phyloP scores from a whole-genome alignment of 2,113 vertebrate species.

The Piaya cayana region DNA sequence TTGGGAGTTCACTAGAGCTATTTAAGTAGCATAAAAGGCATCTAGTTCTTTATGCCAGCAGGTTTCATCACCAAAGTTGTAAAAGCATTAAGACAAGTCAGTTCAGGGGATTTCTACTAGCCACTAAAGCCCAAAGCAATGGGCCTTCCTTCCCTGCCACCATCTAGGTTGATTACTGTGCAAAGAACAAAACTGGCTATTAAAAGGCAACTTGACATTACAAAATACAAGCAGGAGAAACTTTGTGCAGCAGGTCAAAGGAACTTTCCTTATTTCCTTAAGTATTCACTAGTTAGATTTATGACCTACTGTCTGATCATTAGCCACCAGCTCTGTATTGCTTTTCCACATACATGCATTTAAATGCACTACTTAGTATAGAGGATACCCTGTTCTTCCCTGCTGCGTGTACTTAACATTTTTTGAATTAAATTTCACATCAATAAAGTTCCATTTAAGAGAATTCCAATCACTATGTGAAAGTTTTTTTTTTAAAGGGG shows the following conservation, averaged over 20 bases:
- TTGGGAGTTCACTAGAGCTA: neutral
- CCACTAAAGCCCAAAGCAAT: neutral
- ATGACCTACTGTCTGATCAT: slow-evolving; percentile 45
- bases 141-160: neutral
- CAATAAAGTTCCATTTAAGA: neutral
- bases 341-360: slow-evolving; percentile 44
- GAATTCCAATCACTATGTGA: neutral
- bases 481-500: neutral
- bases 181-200: neutral
- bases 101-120: neutral
- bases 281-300: slow-evolving; percentile 53
- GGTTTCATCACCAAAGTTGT: neutral
- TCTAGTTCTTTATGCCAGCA: neutral
- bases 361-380: slow-evolving; percentile 18
- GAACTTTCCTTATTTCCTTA: slow-evolving; percentile 71
- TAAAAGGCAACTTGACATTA: slow-evolving; percentile 26
- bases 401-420: neutral
- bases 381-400: neutral
- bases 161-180: neutral
- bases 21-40: slow-evolving; percentile 1
- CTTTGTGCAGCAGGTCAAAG: slow-evolving; percentile 47
- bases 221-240: slow-evolving; percentile 1
- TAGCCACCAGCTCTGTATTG: slow-evolving; percentile 73
- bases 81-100: neutral
- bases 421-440: neutral